Percentiles rank a stretch among this genome's conserved stretches.
Conservation (phyloP, 2,888 invertebrate species). For the Saturnia pavonia region DNA sequence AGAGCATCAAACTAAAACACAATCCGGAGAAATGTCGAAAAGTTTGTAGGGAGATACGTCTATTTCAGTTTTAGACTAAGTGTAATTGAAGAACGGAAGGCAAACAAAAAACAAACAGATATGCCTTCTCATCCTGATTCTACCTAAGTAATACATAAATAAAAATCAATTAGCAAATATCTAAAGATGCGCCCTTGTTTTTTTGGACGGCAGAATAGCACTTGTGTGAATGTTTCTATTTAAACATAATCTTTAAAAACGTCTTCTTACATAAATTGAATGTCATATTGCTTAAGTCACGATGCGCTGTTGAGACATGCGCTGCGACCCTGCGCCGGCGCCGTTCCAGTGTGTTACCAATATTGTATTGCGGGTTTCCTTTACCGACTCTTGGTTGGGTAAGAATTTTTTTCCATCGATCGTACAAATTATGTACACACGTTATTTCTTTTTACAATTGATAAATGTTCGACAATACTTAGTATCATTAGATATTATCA, state of each 20-base stretch:
- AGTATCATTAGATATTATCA: neutral
- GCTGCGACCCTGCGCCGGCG: neutral
- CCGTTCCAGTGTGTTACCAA: neutral
- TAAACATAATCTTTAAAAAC: neutral
- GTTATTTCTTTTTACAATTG: neutral
- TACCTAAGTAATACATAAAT: too few relatives aligned
- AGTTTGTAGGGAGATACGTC: too few relatives aligned
- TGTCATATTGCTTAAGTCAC: neutral
- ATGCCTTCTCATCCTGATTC: too few relatives aligned
- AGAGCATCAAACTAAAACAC: too few relatives aligned
- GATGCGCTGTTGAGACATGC: neutral
- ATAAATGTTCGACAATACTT: neutral
- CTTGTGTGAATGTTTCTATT: neutral
- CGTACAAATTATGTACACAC: neutral
- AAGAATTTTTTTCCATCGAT: neutral
- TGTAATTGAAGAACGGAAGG: too few relatives aligned
- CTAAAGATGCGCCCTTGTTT: too few relatives aligned
- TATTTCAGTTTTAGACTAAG: too few relatives aligned
- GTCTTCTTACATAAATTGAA: neutral
- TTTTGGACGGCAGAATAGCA: too few relatives aligned
- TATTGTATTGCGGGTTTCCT: neutral
- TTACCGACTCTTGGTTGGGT: constrained; percentile 4
- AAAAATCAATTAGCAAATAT: too few relatives aligned
- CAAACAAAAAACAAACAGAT: too few relatives aligned
- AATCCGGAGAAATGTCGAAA: too few relatives aligned